Evolutionary conservation across 2,113 vertebrate species (phyloP).

Genomic region (Gymnobelideus leadbeateri): DNA sequence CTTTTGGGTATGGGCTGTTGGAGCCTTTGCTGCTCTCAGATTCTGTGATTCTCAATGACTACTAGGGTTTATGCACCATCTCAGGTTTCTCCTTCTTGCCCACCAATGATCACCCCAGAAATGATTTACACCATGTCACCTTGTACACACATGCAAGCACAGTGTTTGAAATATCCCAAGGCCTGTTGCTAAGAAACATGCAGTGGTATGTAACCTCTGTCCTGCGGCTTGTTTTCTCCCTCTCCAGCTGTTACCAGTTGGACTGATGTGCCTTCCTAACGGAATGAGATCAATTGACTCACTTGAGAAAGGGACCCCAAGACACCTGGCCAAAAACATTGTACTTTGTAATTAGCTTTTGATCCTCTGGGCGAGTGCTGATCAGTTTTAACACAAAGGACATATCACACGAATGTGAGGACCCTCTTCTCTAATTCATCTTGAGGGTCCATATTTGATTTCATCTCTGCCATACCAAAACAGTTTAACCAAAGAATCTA

Average conservation of each 20-base stretch:
- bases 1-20: background rate
- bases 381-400: background rate
- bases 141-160: background rate
- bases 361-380: background rate
- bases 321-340: constrained; percentile 6
- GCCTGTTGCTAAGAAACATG: constrained; percentile 51
- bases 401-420: background rate
- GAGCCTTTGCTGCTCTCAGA: background rate
- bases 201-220: constrained; percentile 39
- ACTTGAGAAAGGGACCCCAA: constrained; percentile 7
- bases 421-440: background rate
- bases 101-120: background rate
- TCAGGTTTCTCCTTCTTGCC: background rate
- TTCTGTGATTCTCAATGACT: background rate
- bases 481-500: background rate
- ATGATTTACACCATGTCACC: background rate
- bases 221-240: constrained; percentile 47
- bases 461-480: background rate
- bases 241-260: constrained; percentile 58
- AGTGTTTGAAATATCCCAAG: background rate
- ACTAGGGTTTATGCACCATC: background rate
- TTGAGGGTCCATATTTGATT: background rate
- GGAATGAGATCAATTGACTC: constrained; percentile 56
- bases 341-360: background rate
- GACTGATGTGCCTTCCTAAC: background rate